Evolutionary conservation across 2,888 invertebrate genomes (phyloP), one percentile per base, ranked within the genome.

Genomic region (Epinotia brunnichana): DNA sequence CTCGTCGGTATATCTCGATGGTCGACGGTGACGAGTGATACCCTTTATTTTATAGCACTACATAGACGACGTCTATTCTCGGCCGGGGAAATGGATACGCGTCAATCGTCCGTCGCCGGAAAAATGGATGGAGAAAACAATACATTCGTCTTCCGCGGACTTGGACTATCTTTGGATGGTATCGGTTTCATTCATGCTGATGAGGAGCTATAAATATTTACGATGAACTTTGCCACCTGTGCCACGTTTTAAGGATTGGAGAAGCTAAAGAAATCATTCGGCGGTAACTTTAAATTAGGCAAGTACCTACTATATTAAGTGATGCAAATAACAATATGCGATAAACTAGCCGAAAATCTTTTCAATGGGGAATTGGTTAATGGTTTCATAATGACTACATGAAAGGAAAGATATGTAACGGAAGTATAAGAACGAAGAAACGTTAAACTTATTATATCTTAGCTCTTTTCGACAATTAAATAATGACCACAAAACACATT

Each of bases 61-160:
- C 79, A 79, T 78, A 80, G 82, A 83, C 80, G 83, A 83, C 70
- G 79, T 81, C 87, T 91, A 91, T 91, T 92, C 87, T 89, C 77
- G 85, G 78, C 83, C 82, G 83, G 87, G 91, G 92, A 92, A 92
- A 92, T 92, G 91, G 87, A 92, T 89, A 92, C 90, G 88, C 87
- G 89, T 90, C 91, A 90, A 91, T 90, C 90, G 90, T 85, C 85
- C 79, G 76, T 77, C 81, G 75, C 73, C 81, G 82, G 83, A 86
- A 86, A 88, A 88, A 82, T 80, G 79, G 78, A 83, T 86, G 86
- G 84, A 82, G 83, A 85, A 84, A 88, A 90, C 89, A 89, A 89
- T 88, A 81, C 76, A 74, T 70, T 79, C 73, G 75, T 83, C 88
- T 90, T 91, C 91, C 90, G 90, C 76, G 81, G 84, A 80, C 77